Conservation (phyloP, 2,888 invertebrate genomes). For the Chymomyza caudatula region DNA sequence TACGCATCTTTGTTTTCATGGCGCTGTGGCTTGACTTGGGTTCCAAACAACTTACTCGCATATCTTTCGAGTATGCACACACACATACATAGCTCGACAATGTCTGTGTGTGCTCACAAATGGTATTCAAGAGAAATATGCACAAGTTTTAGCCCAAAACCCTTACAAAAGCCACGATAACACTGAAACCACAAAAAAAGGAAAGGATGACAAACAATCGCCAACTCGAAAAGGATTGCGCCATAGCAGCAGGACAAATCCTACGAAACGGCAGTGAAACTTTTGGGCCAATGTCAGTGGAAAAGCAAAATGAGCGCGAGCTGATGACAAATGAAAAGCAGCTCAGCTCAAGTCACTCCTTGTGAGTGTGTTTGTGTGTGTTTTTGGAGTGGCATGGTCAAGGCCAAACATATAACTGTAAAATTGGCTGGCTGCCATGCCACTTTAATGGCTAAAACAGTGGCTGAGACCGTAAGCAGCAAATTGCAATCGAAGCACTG, state of each 20-base stretch:
- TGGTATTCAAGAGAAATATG: slow-evolving; percentile 66
- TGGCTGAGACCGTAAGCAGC: background rate
- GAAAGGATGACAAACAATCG: slow-evolving; percentile 48
- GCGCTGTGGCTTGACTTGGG: slow-evolving; percentile 15
- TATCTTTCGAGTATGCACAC: slow-evolving; percentile 46
- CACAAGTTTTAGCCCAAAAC: slow-evolving; percentile 43
- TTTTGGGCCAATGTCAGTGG: background rate
- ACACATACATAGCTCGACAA: slow-evolving; percentile 59
- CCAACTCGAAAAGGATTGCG: slow-evolving; percentile 43
- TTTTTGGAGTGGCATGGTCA: background rate
- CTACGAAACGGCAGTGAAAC: background rate
- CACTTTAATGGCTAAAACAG: background rate
- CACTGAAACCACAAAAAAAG: slow-evolving; percentile 31
- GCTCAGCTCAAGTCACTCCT: background rate
- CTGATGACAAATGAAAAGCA: slow-evolving; percentile 31
- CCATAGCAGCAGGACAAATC: slow-evolving; percentile 3
- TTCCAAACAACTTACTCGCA: slow-evolving; percentile 47
- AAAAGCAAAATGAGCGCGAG: background rate
- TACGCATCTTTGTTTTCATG: slow-evolving; percentile 14
- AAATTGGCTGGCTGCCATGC: background rate
- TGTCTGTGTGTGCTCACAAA: slow-evolving; percentile 30
- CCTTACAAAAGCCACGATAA: slow-evolving; percentile 34
- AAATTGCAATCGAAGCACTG: slow-evolving; percentile 31
- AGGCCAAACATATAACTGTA: background rate
- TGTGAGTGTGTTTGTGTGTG: background rate